Conservation (phyloP, 1,140 invertebrate species). For the Atta cephalotes region DNA sequence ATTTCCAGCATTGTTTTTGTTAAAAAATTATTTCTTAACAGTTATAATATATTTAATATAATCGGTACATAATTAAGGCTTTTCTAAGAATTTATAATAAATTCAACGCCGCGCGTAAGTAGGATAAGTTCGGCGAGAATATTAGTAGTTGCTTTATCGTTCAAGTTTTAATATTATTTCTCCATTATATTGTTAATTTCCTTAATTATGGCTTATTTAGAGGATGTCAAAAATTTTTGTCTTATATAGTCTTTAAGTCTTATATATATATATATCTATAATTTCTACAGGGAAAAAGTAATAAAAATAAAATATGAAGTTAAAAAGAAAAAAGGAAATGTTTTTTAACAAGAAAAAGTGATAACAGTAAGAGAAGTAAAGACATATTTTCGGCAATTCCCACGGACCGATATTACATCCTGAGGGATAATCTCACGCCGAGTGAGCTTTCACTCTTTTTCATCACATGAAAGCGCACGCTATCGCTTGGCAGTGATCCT, state of each 20-base stretch:
- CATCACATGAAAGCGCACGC: slow-evolving; percentile 19
- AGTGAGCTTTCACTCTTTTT: slow-evolving; percentile 21
- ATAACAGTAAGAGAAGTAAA: not conserved
- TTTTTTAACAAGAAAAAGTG: slow-evolving; percentile 5
- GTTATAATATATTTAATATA: not conserved
- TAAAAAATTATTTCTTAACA: not conserved
- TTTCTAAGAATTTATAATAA: slow-evolving; percentile 4
- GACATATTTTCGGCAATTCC: not conserved
- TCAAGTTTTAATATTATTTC: slow-evolving; percentile 1
- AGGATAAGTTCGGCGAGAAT: not conserved
- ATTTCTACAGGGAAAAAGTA: not conserved
- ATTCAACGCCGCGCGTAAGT: not conserved
- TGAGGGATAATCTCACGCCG: slow-evolving; percentile 12
- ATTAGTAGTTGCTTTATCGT: not conserved
- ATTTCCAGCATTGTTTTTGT: not conserved
- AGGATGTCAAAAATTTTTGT: not conserved
- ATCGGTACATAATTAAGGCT: not conserved
- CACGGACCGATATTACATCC: slow-evolving; percentile 18
- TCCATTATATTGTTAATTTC: not conserved
- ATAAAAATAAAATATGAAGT: not conserved
- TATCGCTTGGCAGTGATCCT: slow-evolving; percentile 46
- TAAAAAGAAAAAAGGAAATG: not conserved
- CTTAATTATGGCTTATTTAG: not conserved
- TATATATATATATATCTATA: not conserved
- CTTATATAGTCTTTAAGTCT: not conserved